Conservation (phyloP, 2,888 invertebrate species). For the Acronicta leporina region DNA sequence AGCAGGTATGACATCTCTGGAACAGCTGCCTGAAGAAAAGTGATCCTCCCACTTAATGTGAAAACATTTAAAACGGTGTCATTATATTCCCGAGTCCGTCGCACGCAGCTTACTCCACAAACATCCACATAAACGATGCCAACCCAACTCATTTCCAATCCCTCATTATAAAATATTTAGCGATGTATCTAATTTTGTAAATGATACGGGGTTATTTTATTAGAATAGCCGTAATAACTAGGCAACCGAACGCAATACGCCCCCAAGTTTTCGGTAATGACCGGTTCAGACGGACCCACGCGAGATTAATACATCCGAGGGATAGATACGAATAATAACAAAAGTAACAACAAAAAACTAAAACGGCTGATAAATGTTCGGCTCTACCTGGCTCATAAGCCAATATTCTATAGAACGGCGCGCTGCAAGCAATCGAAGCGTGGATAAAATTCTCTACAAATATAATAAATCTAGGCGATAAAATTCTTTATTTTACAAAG, state of each 20-base stretch:
- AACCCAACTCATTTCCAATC: conserved; percentile 76
- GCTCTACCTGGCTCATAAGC: conserved; percentile 78
- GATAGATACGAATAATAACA: conserved; percentile 85
- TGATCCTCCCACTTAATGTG: conserved; percentile 58
- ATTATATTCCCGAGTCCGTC: conserved; percentile 67
- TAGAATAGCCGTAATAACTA: conserved; percentile 87
- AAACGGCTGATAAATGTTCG: conserved; percentile 84
- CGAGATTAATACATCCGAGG: conserved; percentile 87
- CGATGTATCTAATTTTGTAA: conserved; percentile 87
- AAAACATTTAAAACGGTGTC: conserved; percentile 69
- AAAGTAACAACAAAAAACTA: conserved; percentile 84
- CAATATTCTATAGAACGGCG: conserved; percentile 68
- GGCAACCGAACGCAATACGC: conserved; percentile 86
- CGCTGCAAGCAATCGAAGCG: conserved; percentile 70
- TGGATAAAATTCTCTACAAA: conserved; percentile 85
- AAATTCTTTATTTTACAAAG: conserved; percentile 80
- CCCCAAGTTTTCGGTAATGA: conserved; percentile 87
- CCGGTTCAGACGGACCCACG: conserved; percentile 82
- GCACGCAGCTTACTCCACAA: conserved; percentile 68
- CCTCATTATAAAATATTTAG: conserved; percentile 89
- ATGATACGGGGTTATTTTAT: conserved; percentile 86
- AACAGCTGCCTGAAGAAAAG: conserved; percentile 62
- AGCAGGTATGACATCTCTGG: conserved; percentile 62
- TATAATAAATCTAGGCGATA: conserved; percentile 87
- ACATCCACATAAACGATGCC: conserved; percentile 74